These are phyloP conservation scores for Zophobas atratus DNA, from an alignment of 1,140 invertebrate species.

Conservation along the genomic window DNA sequence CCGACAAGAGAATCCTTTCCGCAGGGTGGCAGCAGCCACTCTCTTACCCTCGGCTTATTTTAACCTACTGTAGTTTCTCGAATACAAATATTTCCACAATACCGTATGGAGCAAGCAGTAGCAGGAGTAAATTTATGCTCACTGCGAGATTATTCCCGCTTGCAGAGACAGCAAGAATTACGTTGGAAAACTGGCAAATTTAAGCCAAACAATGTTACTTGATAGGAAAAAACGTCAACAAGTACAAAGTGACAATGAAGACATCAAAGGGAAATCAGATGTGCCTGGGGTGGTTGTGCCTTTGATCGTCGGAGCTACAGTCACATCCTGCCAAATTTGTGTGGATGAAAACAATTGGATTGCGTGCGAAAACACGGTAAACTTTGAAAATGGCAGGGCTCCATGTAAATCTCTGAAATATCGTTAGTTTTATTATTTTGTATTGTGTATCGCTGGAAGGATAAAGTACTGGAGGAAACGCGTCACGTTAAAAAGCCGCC, in stretches of 20 bases:
- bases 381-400: slow-evolving; percentile 8
- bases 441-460: slow-evolving; percentile 4
- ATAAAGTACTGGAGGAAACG: slow-evolving; percentile 35
- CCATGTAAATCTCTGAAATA: slow-evolving; percentile 11
- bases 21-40: slow-evolving; percentile 47
- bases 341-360: slow-evolving; percentile 56
- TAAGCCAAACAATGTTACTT: not conserved
- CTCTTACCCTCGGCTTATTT: slow-evolving; percentile 42
- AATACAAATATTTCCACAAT: slow-evolving; percentile 25
- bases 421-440: slow-evolving; percentile 25
- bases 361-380: slow-evolving; percentile 52
- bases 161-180: not conserved
- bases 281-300: slow-evolving; percentile 7
- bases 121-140: not conserved
- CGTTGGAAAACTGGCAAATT: not conserved
- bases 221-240: not conserved
- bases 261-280: slow-evolving; percentile 47
- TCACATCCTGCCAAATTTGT: slow-evolving; percentile 45
- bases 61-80: slow-evolving; percentile 10
- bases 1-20: slow-evolving; percentile 62
- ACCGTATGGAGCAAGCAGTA: not conserved
- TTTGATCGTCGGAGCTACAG: slow-evolving; percentile 48
- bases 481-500: slow-evolving; percentile 7
- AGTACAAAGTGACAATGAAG: slow-evolving; percentile 26
- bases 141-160: not conserved